These are phyloP conservation scores for Premnoplex brunnescens DNA, from an alignment of 2,797 vertebrate species.

Conservation along the genomic window DNA sequence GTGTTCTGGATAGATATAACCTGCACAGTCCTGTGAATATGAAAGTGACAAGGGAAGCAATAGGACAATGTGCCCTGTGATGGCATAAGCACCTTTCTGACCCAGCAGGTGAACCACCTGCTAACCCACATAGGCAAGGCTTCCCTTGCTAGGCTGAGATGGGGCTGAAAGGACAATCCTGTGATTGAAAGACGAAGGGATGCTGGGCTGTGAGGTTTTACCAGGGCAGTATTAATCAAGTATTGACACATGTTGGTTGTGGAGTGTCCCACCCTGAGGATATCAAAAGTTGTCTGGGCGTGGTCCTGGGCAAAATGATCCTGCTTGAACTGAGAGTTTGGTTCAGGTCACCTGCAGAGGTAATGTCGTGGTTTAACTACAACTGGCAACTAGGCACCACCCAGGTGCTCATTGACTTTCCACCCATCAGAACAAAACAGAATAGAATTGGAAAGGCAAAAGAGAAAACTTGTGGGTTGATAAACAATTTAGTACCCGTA, in stretches of 20 bases:
- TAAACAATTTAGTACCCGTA: background rate
- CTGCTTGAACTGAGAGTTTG: background rate
- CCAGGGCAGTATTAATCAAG: background rate
- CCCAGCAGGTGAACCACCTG: background rate
- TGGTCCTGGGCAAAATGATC: background rate
- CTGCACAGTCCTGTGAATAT: background rate
- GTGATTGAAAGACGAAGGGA: background rate
- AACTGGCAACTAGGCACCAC: background rate
- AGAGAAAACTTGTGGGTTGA: background rate
- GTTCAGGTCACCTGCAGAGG: background rate
- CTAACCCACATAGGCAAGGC: background rate
- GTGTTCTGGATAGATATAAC: background rate
- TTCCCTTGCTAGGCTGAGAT: background rate
- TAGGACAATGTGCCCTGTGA: background rate
- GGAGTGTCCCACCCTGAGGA: background rate
- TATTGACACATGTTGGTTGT: background rate
- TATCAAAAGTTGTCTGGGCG: background rate
- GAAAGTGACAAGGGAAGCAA: background rate
- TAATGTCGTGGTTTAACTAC: background rate
- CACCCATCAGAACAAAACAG: background rate
- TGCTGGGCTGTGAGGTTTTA: background rate
- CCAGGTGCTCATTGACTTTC: background rate
- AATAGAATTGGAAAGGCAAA: background rate
- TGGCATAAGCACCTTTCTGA: background rate
- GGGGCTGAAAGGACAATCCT: background rate